Base-by-base conservation (phyloP, 2,797 vertebrate genomes). In the Podarcis siculus region DNA sequence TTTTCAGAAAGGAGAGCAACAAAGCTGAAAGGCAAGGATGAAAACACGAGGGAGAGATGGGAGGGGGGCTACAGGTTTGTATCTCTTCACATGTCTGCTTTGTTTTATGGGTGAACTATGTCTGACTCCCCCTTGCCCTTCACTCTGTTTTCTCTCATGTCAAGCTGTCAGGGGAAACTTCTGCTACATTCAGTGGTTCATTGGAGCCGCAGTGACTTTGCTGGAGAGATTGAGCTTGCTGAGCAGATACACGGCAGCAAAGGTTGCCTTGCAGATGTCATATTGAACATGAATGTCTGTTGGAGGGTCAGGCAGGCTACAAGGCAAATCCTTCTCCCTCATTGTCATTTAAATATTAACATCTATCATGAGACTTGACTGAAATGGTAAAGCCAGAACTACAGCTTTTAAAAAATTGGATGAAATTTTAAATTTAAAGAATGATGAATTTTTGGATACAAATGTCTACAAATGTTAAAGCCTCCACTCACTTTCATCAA, bases 151-250 rank as follows among this genome's bases (percentile, higher is more conserved):
- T 42, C 81, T 23, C 25, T 69, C 2, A 32, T 17, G 25, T 66
- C n/a, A 72, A 45, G 9, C 75, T 83, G 73, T 66, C 84, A 64
- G 64, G 58, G 78, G 23, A 78, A 21, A 37, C 67, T 72, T 77
- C 79, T 73, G 85, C 45, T 72, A 79, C 73, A 72, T 82, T 45
- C 45, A 58, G 45, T n/a, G 79, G 23, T 83, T 82, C 61, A 23
- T 23, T 49, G 39, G 42, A 5, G 32, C 64, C 78, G 64, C 84
- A 35, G 4, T 13, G 42, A 15, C 61, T 78, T 64, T 42, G 25
- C 39, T 35, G 25, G 84, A 58, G 19, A 76, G 61, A 75, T n/a
- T 45, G 82, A 64, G 49, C 77, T 77, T 64, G n/a, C 73, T 19
- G 55, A 86, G 84, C 72, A 71, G 45, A 71, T 27, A 55, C 30